These are phyloP conservation scores for Eilema sororculum DNA, from an alignment of 2,888 invertebrate species.

Conservation along the genomic window DNA sequence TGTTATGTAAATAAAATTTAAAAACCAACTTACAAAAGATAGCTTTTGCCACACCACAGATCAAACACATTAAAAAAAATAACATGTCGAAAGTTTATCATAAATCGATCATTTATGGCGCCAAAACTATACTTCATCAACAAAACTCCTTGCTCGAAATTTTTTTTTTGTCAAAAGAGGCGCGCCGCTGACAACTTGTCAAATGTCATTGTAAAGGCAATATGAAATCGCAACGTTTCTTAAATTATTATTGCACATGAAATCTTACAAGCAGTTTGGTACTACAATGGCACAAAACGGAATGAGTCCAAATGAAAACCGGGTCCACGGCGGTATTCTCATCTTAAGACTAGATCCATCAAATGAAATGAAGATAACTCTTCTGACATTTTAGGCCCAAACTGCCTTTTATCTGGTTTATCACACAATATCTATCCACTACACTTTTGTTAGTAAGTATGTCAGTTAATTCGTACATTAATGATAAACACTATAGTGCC, in stretches of 20 bases:
- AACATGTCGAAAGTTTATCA: not conserved
- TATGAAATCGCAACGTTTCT: not conserved
- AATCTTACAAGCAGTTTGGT: not conserved
- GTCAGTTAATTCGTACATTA: no score
- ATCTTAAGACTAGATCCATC: not conserved
- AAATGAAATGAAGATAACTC: not conserved
- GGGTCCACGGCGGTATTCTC: not conserved
- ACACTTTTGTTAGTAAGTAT: no score
- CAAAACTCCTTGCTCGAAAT: not conserved
- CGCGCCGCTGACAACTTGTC: not conserved
- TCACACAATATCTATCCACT: not conserved
- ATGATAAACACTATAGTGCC: no score
- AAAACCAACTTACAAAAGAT: constrained; percentile 8
- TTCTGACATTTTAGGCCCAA: not conserved
- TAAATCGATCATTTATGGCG: not conserved
- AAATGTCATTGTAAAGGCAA: not conserved
- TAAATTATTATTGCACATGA: not conserved
- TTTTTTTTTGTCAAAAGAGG: not conserved
- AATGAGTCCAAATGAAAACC: not conserved
- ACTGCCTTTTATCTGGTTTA: not conserved
- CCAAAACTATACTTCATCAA: not conserved
- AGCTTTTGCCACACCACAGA: constrained; percentile 8
- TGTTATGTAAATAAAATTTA: no score
- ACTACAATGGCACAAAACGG: not conserved
- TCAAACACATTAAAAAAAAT: constrained; percentile 8